Conservation (phyloP, 37 sponge, comb jelly and placozoan genomes). For the Aplysina aerophoba region DNA sequence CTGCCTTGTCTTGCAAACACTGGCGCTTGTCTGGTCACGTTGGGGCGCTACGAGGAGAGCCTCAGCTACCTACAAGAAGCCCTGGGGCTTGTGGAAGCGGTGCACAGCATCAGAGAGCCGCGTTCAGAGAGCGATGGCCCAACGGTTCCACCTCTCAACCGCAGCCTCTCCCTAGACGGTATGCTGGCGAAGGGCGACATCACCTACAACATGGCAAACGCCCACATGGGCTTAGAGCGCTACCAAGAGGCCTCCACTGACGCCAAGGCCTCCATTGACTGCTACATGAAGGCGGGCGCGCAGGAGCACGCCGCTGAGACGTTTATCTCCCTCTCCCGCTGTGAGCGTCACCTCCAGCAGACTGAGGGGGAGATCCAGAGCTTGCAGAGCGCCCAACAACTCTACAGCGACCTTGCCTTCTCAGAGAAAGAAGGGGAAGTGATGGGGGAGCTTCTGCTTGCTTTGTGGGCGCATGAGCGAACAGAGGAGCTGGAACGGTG, state of each 20-base stretch:
- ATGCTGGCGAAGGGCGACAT: slow-evolving; percentile 2
- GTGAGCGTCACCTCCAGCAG: slow-evolving; percentile 39
- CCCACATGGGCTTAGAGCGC: slow-evolving; percentile 35
- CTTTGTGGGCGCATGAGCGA: slow-evolving; percentile 30
- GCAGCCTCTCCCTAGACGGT: not conserved
- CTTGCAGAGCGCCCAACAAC: slow-evolving; percentile 44
- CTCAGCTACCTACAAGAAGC: slow-evolving; percentile 50
- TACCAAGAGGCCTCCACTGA: slow-evolving; percentile 27
- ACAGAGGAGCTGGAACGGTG: slow-evolving; percentile 36
- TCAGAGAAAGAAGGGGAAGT: slow-evolving; percentile 46
- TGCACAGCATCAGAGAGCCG: not conserved
- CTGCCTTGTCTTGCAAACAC: slow-evolving; percentile 64
- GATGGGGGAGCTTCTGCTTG: slow-evolving; percentile 51
- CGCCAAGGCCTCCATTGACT: slow-evolving; percentile 43
- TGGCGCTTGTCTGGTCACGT: slow-evolving; percentile 66
- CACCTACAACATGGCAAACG: slow-evolving; percentile 3
- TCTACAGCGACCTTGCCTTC: slow-evolving; percentile 54
- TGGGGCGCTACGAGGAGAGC: slow-evolving; percentile 55
- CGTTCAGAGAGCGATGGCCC: not conserved
- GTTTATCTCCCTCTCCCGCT: slow-evolving; percentile 32
- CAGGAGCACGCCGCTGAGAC: slow-evolving; percentile 45
- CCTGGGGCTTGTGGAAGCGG: not conserved
- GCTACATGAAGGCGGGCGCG: slow-evolving; percentile 44
- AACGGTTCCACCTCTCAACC: not conserved
- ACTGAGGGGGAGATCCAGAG: slow-evolving; percentile 40